Conservation (phyloP, 2,888 invertebrate species). For the Nebria salina region DNA sequence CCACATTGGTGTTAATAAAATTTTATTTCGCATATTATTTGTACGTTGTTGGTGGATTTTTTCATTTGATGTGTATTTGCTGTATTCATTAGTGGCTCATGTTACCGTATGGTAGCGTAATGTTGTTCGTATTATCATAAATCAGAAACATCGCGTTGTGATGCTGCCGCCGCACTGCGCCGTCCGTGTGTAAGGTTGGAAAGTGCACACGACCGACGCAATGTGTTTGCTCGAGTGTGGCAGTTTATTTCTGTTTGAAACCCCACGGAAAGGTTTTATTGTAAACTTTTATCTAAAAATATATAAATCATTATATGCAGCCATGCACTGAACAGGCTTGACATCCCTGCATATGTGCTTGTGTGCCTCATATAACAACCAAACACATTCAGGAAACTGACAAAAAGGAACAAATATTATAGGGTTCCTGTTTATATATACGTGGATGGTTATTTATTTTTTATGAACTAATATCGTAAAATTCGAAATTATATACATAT, state of each 20-base stretch:
- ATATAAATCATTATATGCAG: neutral
- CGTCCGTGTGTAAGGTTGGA: neutral
- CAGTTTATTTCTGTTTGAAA: neutral
- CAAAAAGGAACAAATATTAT: neutral
- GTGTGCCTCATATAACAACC: neutral
- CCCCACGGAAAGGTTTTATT: neutral
- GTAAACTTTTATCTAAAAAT: slow-evolving; percentile 1
- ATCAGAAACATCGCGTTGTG: neutral
- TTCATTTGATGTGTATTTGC: neutral
- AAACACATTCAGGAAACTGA: neutral
- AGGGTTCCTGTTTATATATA: neutral
- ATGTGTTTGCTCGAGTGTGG: neutral
- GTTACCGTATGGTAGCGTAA: neutral
- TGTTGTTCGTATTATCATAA: neutral
- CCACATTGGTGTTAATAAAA: too few species aligned
- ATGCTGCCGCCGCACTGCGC: neutral
- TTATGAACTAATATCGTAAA: neutral
- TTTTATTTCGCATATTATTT: too few species aligned
- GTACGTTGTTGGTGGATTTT: neutral
- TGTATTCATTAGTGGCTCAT: neutral
- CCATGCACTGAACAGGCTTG: neutral
- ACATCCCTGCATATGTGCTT: neutral
- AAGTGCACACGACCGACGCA: neutral
- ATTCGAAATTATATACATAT: too few species aligned
- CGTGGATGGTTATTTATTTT: neutral